phyloP scores from a whole-genome alignment of 1,140 invertebrate species.

The Diorhabda sublineata region DNA sequence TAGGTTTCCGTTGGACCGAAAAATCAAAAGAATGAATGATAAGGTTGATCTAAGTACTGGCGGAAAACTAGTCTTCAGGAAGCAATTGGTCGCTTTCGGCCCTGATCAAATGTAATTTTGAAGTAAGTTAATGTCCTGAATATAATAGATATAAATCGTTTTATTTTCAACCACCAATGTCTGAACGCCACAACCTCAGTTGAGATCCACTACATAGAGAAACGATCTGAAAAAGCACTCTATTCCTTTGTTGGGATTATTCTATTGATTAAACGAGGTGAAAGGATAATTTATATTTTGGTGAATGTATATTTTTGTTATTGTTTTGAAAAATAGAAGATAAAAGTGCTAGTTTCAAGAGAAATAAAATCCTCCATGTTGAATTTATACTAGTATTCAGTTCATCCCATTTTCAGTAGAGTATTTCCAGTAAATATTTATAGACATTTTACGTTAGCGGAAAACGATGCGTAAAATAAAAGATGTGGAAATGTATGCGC shows the following conservation, averaged over 20 bases:
- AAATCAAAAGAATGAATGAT: constrained; percentile 1
- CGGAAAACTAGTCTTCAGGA: constrained; percentile 1
- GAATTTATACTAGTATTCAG: background rate
- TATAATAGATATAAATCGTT: constrained; percentile 3
- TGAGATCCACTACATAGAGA: background rate
- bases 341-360: too few species aligned
- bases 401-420: background rate
- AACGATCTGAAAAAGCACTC: too few species aligned
- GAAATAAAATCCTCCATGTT: too few species aligned
- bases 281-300: background rate
- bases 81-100: background rate
- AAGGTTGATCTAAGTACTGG: constrained; percentile 2
- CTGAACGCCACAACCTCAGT: background rate
- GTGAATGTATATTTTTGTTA: background rate
- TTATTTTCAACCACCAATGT: background rate
- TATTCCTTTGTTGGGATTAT: background rate
- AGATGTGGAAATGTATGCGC: background rate
- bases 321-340: background rate
- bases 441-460: background rate
- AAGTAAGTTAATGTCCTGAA: constrained; percentile 2
- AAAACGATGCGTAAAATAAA: background rate
- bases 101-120: background rate
- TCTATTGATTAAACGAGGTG: background rate
- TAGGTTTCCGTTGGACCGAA: background rate
- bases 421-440: background rate